phyloP scores from a whole-genome alignment of 64 coral and sea anemone species.

The Montipora foliosa region DNA sequence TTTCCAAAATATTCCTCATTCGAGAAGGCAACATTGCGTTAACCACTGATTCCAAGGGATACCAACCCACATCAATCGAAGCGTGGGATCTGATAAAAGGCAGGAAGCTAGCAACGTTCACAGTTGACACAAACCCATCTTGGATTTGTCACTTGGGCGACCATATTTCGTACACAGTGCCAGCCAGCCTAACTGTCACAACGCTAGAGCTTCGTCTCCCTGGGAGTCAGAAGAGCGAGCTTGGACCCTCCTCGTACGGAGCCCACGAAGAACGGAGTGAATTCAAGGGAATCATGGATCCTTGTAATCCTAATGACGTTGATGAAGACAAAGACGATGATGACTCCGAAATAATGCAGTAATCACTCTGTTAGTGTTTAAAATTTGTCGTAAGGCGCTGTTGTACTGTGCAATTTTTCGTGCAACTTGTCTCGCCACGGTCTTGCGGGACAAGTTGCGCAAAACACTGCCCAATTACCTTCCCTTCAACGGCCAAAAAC shows the following conservation, averaged over 20 bases:
- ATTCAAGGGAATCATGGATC: conserved; percentile 30
- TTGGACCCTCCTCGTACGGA: conserved; percentile 12
- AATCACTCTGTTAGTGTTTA: not conserved
- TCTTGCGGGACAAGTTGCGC: no score
- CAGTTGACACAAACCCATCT: conserved; percentile 26
- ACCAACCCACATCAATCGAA: conserved; percentile 37
- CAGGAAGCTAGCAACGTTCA: conserved; percentile 34
- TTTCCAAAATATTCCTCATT: conserved; percentile 34
- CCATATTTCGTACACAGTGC: conserved; percentile 16
- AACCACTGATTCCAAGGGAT: conserved; percentile 13
- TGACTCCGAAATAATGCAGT: conserved; percentile 8
- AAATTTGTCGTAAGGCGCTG: no score
- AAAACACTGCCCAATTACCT: no score
- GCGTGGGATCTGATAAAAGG: conserved; percentile 42
- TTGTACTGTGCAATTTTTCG: no score
- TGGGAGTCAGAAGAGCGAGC: not conserved
- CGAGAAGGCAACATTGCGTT: not conserved
- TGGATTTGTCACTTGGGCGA: conserved; percentile 14
- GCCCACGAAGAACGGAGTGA: conserved; percentile 13
- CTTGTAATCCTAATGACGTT: conserved; percentile 48
- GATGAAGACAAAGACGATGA: conserved; percentile 69
- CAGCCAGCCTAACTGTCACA: conserved; percentile 25
- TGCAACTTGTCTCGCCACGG: no score
- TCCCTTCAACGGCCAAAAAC: no score
- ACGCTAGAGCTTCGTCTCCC: conserved; percentile 34